These are phyloP conservation scores for Dipodomys ordii DNA, from an alignment of 2,113 vertebrate species.

Conservation along the genomic window DNA sequence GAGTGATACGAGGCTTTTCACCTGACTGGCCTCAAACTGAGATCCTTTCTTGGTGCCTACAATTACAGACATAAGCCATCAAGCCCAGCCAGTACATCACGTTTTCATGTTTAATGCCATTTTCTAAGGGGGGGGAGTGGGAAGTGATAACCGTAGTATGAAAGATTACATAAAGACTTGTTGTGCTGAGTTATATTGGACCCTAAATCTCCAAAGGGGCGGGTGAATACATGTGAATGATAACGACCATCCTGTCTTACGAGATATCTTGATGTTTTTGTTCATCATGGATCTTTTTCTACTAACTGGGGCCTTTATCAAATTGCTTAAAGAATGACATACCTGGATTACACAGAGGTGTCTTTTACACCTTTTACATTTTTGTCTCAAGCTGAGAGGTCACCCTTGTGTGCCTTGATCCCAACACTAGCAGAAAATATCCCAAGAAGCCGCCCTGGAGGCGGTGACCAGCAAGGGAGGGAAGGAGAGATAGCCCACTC, in stretches of 20 bases:
- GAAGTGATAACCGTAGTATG: too few species aligned
- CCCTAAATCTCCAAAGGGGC: background rate
- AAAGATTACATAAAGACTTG: too few species aligned
- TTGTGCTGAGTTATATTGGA: background rate
- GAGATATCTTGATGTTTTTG: background rate
- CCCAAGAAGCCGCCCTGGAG: background rate
- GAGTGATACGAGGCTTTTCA: too few species aligned
- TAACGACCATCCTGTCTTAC: background rate
- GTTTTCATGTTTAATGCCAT: too few species aligned
- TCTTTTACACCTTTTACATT: background rate
- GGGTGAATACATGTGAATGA: background rate
- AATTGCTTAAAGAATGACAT: background rate
- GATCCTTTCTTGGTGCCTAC: too few species aligned
- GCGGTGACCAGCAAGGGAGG: background rate
- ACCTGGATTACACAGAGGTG: background rate
- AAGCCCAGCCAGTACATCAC: too few species aligned
- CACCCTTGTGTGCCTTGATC: rapidly evolving
- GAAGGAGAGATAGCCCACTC: background rate
- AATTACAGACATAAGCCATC: too few species aligned
- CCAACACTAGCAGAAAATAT: background rate
- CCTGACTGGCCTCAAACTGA: too few species aligned
- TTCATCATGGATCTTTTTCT: background rate
- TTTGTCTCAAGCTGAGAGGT: background rate
- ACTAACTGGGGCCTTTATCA: background rate
- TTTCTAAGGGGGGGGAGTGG: too few species aligned